phyloP scores from a whole-genome alignment of 2,797 vertebrate genomes.

The Sebastes steindachneri region DNA sequence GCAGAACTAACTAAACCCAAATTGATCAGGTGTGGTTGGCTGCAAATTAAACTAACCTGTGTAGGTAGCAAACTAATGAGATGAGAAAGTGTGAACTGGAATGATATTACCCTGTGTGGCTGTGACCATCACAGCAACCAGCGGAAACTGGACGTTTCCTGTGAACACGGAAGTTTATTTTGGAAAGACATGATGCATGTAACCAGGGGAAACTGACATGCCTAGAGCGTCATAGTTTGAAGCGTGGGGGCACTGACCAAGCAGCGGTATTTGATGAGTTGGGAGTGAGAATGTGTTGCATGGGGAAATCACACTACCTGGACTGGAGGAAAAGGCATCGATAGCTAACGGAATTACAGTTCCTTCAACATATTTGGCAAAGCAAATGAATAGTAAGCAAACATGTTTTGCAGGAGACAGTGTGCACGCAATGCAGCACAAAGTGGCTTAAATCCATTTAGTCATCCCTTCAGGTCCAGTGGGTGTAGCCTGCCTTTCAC shows the following conservation, averaged over 20 bases:
- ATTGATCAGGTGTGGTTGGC: too few species aligned
- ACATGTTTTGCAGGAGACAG: background rate
- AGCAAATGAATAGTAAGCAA: background rate
- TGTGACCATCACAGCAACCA: too few species aligned
- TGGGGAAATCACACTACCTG: background rate
- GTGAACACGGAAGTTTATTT: too few species aligned
- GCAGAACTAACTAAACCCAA: too few species aligned
- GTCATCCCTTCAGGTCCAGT: background rate
- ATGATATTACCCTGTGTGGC: too few species aligned
- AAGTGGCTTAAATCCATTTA: background rate
- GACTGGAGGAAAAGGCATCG: background rate
- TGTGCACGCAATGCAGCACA: background rate
- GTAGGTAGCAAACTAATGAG: too few species aligned
- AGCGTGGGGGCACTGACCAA: background rate
- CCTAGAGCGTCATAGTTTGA: background rate
- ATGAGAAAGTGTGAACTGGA: too few species aligned
- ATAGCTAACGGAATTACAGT: background rate
- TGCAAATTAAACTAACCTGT: too few species aligned
- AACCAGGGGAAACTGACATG: background rate
- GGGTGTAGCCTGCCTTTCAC: background rate
- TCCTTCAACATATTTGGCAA: background rate
- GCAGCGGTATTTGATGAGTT: background rate
- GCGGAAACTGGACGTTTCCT: too few species aligned
- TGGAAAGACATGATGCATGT: accelerated
- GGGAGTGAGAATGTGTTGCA: background rate